Evolutionary conservation across 2,797 vertebrate species (phyloP).

Genomic region (Manis javanica): DNA sequence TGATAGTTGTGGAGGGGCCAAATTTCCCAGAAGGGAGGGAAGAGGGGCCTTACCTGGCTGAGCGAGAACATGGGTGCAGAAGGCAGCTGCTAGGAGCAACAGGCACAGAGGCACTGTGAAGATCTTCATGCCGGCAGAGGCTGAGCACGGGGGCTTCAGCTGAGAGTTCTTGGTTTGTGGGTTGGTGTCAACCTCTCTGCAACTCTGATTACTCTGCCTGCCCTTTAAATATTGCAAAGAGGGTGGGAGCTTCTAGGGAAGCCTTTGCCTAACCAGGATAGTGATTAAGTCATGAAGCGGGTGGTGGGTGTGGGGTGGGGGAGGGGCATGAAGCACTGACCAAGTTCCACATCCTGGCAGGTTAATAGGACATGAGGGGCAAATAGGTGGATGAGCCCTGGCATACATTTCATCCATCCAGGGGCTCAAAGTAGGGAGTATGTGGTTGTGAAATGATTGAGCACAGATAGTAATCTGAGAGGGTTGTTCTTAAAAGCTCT

Average conservation of each 20-base stretch:
- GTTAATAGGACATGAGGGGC: neutral
- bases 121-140: slow-evolving; percentile 31
- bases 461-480: too few relatives aligned
- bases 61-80: slow-evolving; percentile 19
- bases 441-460: neutral
- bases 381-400: neutral
- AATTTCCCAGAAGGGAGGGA: neutral
- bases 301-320: neutral
- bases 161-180: neutral
- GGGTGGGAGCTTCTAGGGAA: slow-evolving; percentile 49
- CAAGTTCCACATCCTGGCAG: neutral
- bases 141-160: rapidly evolving
- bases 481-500: neutral
- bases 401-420: neutral
- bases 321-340: too few relatives aligned
- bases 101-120: neutral
- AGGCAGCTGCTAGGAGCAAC: neutral
- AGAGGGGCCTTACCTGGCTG: slow-evolving; percentile 59
- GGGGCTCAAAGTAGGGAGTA: neutral
- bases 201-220: neutral
- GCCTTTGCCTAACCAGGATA: neutral
- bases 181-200: neutral
- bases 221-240: slow-evolving; percentile 48
- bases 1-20: neutral
- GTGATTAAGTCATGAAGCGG: neutral